Base-by-base conservation (phyloP, 2,797 vertebrate species). In the Alca torda region DNA sequence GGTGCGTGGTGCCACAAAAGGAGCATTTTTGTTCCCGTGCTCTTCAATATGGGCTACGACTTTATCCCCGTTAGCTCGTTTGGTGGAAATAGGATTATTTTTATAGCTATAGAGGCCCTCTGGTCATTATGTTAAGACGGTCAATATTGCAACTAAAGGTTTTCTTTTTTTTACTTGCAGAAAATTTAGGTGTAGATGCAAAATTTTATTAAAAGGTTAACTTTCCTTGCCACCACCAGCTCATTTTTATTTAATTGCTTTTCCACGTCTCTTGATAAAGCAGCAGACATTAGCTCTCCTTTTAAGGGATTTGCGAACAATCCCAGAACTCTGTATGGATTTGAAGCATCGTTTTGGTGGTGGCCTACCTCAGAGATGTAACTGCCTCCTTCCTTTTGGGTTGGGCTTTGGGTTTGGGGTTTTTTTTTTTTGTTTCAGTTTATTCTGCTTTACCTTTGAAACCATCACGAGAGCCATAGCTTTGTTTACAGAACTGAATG, bases 341-440 rank as follows among this genome's bases (percentile, higher is more conserved):
- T 87, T 83, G 95, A 88, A 91, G 96, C 89, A 94, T 97, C 87
- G 54, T 77, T 87, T 91, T 57, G 95, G 89, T 69, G 65, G 95
- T 93, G 96, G 95, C 97, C 98, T 98, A 98, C 98, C 98, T 98
- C 98, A 98, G 95, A 91, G 90, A 65, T 4, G 20, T 8, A 95
- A 84, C 68, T 95, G 91, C 61, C 89, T 95, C 95, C 93, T 92
- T 91, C 87, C 87, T 89, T 85, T 60, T n/a, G 70, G 35, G 39
- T 82, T 76, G 35, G 8, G 59, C 24, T 85, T 93, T 90, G 50
- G 50, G 50, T 72, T 33, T 23, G 30, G 53, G 51, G 7, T 4
- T 63, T 20, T 16, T 31, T 65, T 31, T 48, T 31, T 37, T 33
- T 93, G 70, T 87, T 95, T 78, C 33, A 57, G 68, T 70, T 83